phyloP scores from a whole-genome alignment of 37 sponge, comb jelly and placozoan species.

The Axinella damicornis region DNA sequence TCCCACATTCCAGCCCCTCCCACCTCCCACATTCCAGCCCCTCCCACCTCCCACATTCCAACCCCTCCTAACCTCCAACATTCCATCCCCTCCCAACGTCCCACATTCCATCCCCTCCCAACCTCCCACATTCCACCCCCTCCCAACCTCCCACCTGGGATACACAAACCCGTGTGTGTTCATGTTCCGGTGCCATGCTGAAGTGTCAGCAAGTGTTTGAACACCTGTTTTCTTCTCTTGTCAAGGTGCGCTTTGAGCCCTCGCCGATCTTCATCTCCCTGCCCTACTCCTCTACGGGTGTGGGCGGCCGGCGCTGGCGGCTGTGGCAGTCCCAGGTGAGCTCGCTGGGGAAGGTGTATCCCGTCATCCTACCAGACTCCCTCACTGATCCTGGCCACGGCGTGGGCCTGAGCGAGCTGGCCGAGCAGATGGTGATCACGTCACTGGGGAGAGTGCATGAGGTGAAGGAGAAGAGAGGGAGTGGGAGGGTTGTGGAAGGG shows the following conservation, averaged over 20 bases:
- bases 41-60: too few species aligned
- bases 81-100: too few species aligned
- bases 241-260: conserved; percentile 68
- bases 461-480: conserved; percentile 19
- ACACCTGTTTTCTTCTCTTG: too few species aligned
- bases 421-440: conserved; percentile 32
- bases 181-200: too few species aligned
- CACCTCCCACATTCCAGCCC: too few species aligned
- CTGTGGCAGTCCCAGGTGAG: conserved; percentile 73
- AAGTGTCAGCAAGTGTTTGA: too few species aligned
- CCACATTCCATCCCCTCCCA: too few species aligned
- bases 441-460: conserved; percentile 68
- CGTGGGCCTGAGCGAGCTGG: conserved; percentile 28
- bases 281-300: conserved; percentile 59
- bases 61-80: too few species aligned
- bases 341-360: conserved; percentile 72
- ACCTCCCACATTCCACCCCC: too few species aligned
- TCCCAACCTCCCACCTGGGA: too few species aligned
- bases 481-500: not conserved
- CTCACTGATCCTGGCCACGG: conserved; percentile 36
- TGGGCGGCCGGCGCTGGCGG: conserved; percentile 71
- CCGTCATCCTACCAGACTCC: conserved; percentile 59
- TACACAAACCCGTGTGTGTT: too few species aligned
- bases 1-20: too few species aligned
- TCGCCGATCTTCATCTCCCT: conserved; percentile 70